These are phyloP conservation scores for Coracopsis vasa DNA, from an alignment of 2,113 vertebrate genomes.

Conservation along the genomic window DNA sequence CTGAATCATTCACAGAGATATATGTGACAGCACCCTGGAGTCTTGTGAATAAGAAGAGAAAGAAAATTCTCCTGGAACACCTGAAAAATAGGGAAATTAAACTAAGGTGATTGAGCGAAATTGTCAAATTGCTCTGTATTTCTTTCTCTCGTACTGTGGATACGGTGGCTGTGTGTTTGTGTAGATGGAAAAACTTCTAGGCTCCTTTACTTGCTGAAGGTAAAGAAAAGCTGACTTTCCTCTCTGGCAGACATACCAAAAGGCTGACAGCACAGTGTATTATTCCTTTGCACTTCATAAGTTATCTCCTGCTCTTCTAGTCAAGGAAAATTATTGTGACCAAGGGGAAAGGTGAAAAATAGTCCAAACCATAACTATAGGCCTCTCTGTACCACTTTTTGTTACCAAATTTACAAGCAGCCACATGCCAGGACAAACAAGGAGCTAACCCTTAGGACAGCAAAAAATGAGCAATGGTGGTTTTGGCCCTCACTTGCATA, in stretches of 20 bases:
- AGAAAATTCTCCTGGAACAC: not conserved
- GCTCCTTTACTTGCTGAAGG: not conserved
- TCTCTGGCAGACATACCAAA: not conserved
- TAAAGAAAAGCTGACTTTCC: not conserved
- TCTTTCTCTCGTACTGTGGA: not conserved
- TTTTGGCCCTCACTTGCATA: not conserved
- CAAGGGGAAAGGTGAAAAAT: conserved; percentile 32
- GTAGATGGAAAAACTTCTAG: not conserved
- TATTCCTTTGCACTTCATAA: conserved; percentile 18
- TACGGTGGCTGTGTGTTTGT: not conserved
- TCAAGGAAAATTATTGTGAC: conserved; percentile 62
- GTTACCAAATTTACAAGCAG: conserved; percentile 55
- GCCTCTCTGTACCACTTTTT: not conserved
- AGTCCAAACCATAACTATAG: conserved; percentile 48
- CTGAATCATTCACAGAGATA: not conserved
- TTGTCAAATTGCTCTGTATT: not conserved
- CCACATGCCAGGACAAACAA: not conserved
- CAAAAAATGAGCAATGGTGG: not conserved
- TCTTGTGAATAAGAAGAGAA: not conserved
- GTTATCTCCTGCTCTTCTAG: conserved; percentile 40
- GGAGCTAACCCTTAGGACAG: not conserved
- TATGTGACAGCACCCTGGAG: not conserved
- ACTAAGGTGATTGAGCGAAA: not conserved
- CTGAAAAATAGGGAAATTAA: not conserved
- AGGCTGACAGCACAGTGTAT: conserved; percentile 7